These are phyloP conservation scores for Lycocerus yunnanus DNA, from an alignment of 2,888 invertebrate genomes.

Conservation along the genomic window DNA sequence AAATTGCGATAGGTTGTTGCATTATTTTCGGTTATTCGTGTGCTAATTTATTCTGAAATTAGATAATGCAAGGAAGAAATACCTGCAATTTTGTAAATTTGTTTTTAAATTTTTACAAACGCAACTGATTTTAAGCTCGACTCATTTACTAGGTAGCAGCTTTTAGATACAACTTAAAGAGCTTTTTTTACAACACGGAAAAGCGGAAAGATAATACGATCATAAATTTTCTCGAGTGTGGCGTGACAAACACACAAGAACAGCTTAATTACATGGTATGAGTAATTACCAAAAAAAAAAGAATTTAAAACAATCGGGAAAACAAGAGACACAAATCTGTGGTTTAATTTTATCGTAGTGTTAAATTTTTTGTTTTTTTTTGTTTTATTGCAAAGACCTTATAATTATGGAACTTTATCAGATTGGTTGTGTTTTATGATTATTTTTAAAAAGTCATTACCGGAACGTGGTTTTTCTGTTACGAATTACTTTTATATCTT, in stretches of 20 bases:
- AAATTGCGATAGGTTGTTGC: too few relatives aligned
- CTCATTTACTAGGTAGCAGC: slow-evolving; percentile 6
- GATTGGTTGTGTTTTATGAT: not conserved
- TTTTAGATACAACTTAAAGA: slow-evolving; percentile 15
- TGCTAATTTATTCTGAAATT: not conserved
- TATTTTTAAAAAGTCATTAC: not conserved
- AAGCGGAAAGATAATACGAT: slow-evolving; percentile 23
- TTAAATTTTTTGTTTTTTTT: not conserved
- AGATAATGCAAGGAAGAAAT: not conserved
- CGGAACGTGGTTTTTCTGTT: not conserved
- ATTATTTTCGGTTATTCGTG: too few relatives aligned
- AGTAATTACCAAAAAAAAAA: slow-evolving; percentile 28
- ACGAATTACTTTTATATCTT: slow-evolving; percentile 5
- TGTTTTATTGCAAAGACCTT: not conserved
- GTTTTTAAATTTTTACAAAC: not conserved
- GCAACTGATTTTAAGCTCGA: slow-evolving; percentile 8
- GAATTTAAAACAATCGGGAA: slow-evolving; percentile 10
- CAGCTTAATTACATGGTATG: slow-evolving; percentile 29
- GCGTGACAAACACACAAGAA: slow-evolving; percentile 27
- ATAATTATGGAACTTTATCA: not conserved
- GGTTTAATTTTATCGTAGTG: not conserved
- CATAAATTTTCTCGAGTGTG: slow-evolving; percentile 24
- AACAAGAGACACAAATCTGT: slow-evolving; percentile 2
- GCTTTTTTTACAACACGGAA: slow-evolving; percentile 18
- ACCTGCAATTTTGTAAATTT: not conserved